phyloP scores from a whole-genome alignment of 2,888 invertebrate genomes.

The Thymelicus acteon region DNA sequence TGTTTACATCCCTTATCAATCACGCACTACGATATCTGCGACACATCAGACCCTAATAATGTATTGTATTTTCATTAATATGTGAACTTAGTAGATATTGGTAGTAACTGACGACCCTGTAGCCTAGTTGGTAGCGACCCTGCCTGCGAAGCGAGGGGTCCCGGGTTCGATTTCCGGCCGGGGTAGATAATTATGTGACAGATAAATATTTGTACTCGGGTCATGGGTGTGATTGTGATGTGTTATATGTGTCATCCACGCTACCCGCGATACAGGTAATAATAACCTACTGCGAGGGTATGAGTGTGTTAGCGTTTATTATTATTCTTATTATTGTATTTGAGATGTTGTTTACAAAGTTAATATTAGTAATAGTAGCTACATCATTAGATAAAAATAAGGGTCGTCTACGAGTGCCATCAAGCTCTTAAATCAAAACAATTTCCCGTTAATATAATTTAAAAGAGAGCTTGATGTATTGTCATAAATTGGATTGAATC shows the following conservation, averaged over 20 bases:
- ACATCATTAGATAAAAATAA: neutral
- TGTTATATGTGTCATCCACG: too few species aligned
- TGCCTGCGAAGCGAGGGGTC: too few species aligned
- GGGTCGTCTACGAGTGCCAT: neutral
- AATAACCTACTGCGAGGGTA: too few species aligned
- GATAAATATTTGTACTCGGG: too few species aligned
- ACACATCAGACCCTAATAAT: neutral
- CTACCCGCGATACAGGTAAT: too few species aligned
- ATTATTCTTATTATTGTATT: neutral
- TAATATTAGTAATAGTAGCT: neutral
- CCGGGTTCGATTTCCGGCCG: too few species aligned
- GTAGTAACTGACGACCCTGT: neutral
- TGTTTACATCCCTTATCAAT: conserved; percentile 31
- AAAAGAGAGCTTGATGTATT: conserved; percentile 34
- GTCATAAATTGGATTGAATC: conserved; percentile 56
- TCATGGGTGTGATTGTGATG: too few species aligned
- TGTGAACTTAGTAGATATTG: too few species aligned
- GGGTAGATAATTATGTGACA: too few species aligned
- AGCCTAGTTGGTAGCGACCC: too few species aligned
- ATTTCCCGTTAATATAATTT: conserved; percentile 28
- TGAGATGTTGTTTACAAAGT: neutral
- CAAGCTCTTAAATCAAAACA: conserved; percentile 3
- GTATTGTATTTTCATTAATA: neutral
- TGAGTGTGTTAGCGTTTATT: too few species aligned
- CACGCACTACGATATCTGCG: conserved; percentile 13